These are phyloP conservation scores for Trichogramma evanescens DNA, from an alignment of 2,888 invertebrate species.

Conservation along the genomic window DNA sequence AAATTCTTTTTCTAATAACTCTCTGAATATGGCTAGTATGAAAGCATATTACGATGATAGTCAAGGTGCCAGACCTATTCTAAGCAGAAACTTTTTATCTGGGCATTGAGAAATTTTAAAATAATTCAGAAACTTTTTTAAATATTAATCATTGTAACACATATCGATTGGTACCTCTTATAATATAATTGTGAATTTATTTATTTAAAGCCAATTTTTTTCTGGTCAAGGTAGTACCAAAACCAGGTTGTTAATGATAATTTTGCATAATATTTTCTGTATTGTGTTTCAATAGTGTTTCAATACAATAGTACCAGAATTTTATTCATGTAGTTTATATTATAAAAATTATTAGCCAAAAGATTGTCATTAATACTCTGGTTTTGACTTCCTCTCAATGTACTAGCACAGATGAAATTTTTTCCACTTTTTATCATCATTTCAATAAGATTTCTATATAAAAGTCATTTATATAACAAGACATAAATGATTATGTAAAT, in stretches of 20 bases:
- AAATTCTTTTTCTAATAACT: background rate
- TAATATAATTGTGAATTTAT: too few relatives aligned
- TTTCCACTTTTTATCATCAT: too few relatives aligned
- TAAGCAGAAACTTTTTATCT: conserved; percentile 5
- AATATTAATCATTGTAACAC: background rate
- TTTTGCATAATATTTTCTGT: conserved; percentile 4
- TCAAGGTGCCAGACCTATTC: conserved; percentile 7
- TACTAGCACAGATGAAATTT: too few relatives aligned
- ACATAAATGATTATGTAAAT: conserved; percentile 10
- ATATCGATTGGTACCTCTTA: background rate
- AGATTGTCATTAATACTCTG: background rate
- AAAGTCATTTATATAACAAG: background rate
- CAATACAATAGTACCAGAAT: background rate
- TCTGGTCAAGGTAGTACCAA: too few relatives aligned
- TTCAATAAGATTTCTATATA: conserved; percentile 2
- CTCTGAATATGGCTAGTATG: background rate
- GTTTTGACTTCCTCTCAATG: too few relatives aligned
- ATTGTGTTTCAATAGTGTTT: background rate
- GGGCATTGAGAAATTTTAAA: background rate
- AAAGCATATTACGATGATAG: background rate
- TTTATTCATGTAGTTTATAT: background rate
- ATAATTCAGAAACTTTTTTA: background rate
- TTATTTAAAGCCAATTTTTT: too few relatives aligned
- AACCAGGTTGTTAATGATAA: background rate
- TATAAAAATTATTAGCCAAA: background rate